A percentile compares a stretch with the other conserved stretches of the same genome.
Evolutionary conservation across 2,113 vertebrate genomes (phyloP).

Genomic region (Motacilla tschutschensis): DNA sequence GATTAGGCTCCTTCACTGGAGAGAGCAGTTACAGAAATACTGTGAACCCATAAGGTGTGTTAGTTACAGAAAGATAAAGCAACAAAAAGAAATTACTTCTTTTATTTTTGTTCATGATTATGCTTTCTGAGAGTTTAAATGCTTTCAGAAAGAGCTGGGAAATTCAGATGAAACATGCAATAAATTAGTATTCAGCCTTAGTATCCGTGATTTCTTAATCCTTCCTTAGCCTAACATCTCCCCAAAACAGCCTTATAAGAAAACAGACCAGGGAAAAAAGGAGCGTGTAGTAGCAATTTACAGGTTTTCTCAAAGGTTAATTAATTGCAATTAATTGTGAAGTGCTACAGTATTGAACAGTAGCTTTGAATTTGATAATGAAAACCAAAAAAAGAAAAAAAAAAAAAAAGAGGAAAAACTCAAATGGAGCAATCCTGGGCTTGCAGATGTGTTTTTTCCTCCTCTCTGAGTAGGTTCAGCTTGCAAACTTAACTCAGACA

Average conservation of each 20-base stretch:
- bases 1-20: neutral
- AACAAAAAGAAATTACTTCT: neutral
- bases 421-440: constrained; percentile 13
- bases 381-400: neutral
- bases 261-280: neutral
- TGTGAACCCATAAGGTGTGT: neutral
- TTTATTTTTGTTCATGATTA: neutral
- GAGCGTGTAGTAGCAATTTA: constrained; percentile 1
- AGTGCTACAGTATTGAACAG: neutral
- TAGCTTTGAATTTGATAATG: constrained; percentile 46
- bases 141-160: constrained; percentile 1
- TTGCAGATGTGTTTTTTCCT: neutral
- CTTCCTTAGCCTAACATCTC: constrained; percentile 22
- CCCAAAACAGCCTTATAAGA: neutral
- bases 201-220: constrained; percentile 10
- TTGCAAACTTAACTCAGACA: constrained; percentile 19
- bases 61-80: neutral
- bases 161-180: constrained; percentile 20
- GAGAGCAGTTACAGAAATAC: neutral
- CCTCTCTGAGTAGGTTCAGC: neutral
- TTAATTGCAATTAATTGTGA: constrained; percentile 65
- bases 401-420: neutral
- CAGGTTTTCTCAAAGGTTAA: constrained; percentile 55
- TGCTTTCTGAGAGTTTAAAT: neutral
- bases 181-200: constrained; percentile 1